phyloP scores from a whole-genome alignment of 2,888 invertebrate genomes.

The Perithous albicinctus region DNA sequence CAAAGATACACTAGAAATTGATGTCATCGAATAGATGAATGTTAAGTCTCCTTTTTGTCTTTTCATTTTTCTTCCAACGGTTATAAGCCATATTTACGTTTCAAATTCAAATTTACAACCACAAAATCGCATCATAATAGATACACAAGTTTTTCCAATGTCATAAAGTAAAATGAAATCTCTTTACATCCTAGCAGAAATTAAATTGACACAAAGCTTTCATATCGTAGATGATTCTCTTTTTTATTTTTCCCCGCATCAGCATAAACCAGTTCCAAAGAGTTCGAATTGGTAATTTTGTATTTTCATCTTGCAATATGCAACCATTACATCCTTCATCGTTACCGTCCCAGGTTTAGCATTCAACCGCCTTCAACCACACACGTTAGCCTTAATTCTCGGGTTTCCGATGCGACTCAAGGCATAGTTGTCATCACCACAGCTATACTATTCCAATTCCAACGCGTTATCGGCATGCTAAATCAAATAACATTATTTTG shows the following conservation, averaged over 20 bases:
- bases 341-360: conserved; percentile 31
- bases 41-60: too few species aligned
- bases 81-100: too few species aligned
- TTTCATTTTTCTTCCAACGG: too few species aligned
- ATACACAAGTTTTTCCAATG: too few species aligned
- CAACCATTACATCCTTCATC: conserved; percentile 6
- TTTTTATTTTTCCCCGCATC: background rate
- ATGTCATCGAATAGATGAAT: too few species aligned
- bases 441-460: conserved; percentile 51
- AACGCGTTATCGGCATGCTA: conserved; percentile 70
- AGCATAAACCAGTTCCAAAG: background rate
- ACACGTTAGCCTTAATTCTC: conserved; percentile 72
- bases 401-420: conserved; percentile 49
- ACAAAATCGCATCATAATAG: too few species aligned
- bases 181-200: too few species aligned
- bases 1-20: too few species aligned
- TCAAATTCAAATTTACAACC: too few species aligned
- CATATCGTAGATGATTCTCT: too few species aligned
- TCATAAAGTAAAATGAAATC: too few species aligned
- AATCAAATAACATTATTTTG: conserved; percentile 75
- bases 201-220: too few species aligned
- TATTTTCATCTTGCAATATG: background rate
- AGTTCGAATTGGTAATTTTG: background rate
- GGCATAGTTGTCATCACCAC: conserved; percentile 32
- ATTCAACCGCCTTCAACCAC: conserved; percentile 58